These are phyloP conservation scores for Lucinisca nassula DNA, from an alignment of 2,888 invertebrate species.

Conservation along the genomic window DNA sequence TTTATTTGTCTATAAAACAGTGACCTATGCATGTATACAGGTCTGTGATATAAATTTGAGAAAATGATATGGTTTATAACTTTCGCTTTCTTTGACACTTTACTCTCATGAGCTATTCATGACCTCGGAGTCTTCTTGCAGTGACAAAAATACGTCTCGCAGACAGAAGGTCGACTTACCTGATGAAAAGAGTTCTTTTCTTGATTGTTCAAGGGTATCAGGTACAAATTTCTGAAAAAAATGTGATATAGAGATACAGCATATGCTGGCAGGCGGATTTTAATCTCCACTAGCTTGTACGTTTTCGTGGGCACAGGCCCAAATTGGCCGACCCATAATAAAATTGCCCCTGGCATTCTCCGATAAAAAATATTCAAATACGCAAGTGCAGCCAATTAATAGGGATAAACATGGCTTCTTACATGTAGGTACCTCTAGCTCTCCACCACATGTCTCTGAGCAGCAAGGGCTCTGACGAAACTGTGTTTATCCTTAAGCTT, in stretches of 20 bases:
- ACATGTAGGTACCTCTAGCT: too few species aligned
- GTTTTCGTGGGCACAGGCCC: not conserved
- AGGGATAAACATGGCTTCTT: too few species aligned
- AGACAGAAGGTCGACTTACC: not conserved
- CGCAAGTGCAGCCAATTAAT: too few species aligned
- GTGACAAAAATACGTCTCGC: not conserved
- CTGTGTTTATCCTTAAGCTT: too few species aligned
- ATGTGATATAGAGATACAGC: not conserved
- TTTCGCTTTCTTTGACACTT: not conserved
- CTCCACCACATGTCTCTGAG: too few species aligned
- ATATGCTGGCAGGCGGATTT: too few species aligned
- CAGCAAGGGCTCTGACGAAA: too few species aligned
- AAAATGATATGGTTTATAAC: not conserved
- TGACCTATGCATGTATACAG: not conserved
- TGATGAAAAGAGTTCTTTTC: not conserved
- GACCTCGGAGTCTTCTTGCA: not conserved
- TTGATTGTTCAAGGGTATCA: not conserved
- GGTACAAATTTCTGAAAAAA: slow-evolving; percentile 6
- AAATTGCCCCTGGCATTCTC: not conserved
- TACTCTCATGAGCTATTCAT: not conserved
- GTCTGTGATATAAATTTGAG: not conserved
- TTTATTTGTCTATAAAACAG: not conserved
- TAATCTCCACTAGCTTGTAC: not conserved
- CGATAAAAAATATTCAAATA: too few species aligned
- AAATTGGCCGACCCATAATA: not conserved